Conservation (phyloP, 1,140 invertebrate species). For the Sinella curviseta region DNA sequence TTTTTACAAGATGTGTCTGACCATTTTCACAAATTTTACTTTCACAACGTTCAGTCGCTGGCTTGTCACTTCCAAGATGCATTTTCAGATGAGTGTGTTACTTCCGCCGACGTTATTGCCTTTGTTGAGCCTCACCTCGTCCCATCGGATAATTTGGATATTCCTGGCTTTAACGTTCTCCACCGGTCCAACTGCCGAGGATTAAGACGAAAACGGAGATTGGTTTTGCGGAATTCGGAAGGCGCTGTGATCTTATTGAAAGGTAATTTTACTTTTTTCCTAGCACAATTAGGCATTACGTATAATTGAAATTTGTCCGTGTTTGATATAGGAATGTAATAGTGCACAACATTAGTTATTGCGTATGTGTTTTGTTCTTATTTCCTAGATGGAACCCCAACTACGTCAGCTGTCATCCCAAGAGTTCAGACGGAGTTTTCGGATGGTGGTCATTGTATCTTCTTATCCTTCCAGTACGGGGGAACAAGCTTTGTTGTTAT, state of each 20-base stretch:
- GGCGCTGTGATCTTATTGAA: neutral
- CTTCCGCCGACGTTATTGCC: neutral
- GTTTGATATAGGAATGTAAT: neutral
- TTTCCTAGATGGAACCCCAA: neutral
- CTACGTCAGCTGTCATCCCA: neutral
- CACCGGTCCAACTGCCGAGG: neutral
- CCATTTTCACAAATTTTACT: constrained; percentile 2
- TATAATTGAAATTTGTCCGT: neutral
- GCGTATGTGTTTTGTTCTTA: neutral
- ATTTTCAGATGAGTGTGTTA: neutral
- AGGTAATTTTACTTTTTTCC: neutral
- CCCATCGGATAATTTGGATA: neutral
- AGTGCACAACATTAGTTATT: neutral
- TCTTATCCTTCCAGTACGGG: neutral
- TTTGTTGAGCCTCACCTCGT: neutral
- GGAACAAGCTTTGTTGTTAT: neutral
- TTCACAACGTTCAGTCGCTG: constrained; percentile 1
- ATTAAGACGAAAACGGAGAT: neutral
- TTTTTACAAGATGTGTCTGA: neutral
- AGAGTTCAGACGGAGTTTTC: too few relatives aligned
- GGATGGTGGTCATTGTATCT: neutral
- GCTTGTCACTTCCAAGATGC: neutral
- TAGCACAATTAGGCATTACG: too few relatives aligned
- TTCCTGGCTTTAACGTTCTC: neutral
- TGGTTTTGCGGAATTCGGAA: neutral